These are phyloP conservation scores for Calyptomena viridis DNA, from an alignment of 2,113 vertebrate species.

Conservation along the genomic window DNA sequence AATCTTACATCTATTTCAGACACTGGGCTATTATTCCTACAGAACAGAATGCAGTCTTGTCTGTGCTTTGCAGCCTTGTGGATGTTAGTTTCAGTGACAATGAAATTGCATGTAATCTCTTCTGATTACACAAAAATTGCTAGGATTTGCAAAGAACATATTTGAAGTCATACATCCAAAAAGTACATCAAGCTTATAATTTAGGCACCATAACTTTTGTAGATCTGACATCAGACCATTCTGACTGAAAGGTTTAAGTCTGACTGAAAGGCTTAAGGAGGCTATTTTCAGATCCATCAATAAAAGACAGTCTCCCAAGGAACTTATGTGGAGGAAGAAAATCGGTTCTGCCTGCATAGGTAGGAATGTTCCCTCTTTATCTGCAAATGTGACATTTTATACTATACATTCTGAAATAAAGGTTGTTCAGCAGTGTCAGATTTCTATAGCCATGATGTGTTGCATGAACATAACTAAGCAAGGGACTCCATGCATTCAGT, in stretches of 20 bases:
- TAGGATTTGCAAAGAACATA: slow-evolving; percentile 28
- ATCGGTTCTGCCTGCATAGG: neutral
- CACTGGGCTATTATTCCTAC: neutral
- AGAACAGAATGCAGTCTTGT: neutral
- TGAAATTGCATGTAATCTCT: slow-evolving; percentile 26
- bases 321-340: neutral
- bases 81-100: slow-evolving; percentile 27
- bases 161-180: slow-evolving; percentile 26
- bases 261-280: neutral
- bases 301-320: neutral
- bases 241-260: neutral
- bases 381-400: slow-evolving; percentile 19
- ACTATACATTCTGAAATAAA: neutral
- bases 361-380: neutral
- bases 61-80: neutral
- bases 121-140: slow-evolving; percentile 42
- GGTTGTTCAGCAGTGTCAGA: neutral
- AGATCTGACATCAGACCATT: slow-evolving; percentile 14
- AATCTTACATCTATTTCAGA: slow-evolving; percentile 4
- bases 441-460: neutral
- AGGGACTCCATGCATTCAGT: neutral
- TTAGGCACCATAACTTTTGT: slow-evolving; percentile 1
- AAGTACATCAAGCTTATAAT: slow-evolving; percentile 37
- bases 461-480: neutral
- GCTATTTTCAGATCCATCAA: neutral